Evolutionary conservation across 2,113 vertebrate species (phyloP).

Genomic region (Triplophysa siluroides): DNA sequence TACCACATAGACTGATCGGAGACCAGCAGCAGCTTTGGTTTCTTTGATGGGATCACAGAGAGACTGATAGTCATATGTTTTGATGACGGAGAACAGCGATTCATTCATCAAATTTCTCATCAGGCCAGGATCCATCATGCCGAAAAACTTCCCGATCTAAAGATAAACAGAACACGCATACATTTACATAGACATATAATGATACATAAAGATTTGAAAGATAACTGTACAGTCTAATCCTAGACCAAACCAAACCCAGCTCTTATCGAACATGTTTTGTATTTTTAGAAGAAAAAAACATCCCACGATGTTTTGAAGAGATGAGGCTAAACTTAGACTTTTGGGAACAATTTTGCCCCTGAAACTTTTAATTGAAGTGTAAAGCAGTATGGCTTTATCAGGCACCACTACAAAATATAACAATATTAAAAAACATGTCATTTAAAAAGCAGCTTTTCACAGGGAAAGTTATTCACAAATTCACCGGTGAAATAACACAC

Average conservation of each 20-base stretch:
- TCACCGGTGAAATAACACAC: too few relatives aligned
- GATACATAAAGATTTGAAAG: too few relatives aligned
- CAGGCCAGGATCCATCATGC: slow-evolving; percentile 86
- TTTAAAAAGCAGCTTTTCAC: not conserved
- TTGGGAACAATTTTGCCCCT: too few relatives aligned
- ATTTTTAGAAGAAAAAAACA: too few relatives aligned
- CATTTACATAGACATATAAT: not conserved
- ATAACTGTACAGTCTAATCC: too few relatives aligned
- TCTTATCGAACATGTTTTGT: too few relatives aligned
- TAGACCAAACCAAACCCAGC: too few relatives aligned
- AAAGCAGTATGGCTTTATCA: not conserved
- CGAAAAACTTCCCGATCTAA: slow-evolving; percentile 85
- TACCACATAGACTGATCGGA: slow-evolving; percentile 90
- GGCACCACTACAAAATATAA: not conserved
- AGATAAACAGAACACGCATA: slow-evolving; percentile 30
- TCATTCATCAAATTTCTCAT: slow-evolving; percentile 88
- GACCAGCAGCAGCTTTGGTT: slow-evolving; percentile 84
- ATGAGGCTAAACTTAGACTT: too few relatives aligned
- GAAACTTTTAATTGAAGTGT: not conserved
- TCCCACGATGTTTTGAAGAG: too few relatives aligned
- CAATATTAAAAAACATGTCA: not conserved
- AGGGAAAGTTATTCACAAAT: not conserved
- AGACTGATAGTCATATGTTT: slow-evolving; percentile 94
- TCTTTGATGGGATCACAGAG: slow-evolving; percentile 85
- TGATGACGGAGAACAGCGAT: slow-evolving; percentile 87